Evolutionary conservation across 2,113 vertebrate genomes (phyloP).

Genomic region (Abramis brama): DNA sequence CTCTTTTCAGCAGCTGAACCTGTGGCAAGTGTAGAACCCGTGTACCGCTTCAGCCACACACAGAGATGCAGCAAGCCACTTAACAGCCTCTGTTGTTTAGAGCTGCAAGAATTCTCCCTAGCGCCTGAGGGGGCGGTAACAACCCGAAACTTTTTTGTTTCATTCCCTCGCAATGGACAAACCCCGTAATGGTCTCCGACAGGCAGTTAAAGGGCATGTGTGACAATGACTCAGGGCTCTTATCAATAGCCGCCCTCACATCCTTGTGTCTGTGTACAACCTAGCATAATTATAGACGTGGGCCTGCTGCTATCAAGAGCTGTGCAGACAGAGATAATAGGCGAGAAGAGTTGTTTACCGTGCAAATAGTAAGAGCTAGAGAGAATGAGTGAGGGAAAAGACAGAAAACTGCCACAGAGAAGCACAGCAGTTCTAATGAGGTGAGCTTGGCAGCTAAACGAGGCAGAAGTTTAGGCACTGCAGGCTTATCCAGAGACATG

Average conservation of each 20-base stretch:
- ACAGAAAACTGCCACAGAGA: constrained; percentile 3
- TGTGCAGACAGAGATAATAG: constrained; percentile 29
- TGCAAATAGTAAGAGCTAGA: background rate
- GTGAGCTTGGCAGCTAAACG: background rate
- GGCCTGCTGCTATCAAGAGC: constrained; percentile 28
- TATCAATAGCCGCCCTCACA: constrained; percentile 29
- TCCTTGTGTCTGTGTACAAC: background rate
- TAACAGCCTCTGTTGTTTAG: background rate
- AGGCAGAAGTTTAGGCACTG: background rate
- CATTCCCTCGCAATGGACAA: background rate
- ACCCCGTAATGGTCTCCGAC: background rate
- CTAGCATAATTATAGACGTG: constrained; percentile 22
- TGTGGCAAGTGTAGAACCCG: background rate
- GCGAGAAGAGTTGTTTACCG: constrained; percentile 3
- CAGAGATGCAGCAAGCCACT: background rate
- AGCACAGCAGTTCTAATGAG: constrained; percentile 14
- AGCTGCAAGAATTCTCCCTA: background rate
- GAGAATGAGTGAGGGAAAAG: background rate
- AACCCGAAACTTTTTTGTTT: constrained; percentile 18
- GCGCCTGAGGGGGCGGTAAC: background rate
- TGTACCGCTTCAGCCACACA: background rate
- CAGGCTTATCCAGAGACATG: background rate
- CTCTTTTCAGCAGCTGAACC: constrained; percentile 12
- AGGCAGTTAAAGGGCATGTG: constrained; percentile 24
- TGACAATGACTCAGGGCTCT: constrained; percentile 4